Conservation (phyloP, 2,888 invertebrate genomes). For the Mesorhabditis spiculigera region DNA sequence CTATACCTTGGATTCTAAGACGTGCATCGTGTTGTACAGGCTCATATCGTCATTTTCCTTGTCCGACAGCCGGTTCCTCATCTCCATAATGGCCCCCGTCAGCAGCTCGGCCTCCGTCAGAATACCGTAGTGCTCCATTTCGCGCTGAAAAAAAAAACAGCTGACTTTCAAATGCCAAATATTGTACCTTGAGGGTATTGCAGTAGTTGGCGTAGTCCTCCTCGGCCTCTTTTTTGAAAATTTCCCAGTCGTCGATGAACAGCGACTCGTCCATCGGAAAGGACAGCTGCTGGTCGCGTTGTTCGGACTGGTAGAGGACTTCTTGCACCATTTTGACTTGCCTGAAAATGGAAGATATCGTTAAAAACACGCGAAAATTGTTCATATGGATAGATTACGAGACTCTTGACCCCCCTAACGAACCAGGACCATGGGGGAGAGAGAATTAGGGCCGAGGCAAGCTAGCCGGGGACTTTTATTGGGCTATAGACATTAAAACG, state of each 20-base stretch:
- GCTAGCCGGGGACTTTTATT: too few relatives aligned
- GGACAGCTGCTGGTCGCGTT: constrained; percentile 21
- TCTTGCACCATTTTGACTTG: constrained; percentile 30
- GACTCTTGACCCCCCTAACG: too few relatives aligned
- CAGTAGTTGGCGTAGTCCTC: constrained; percentile 26
- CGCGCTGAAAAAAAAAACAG: background rate
- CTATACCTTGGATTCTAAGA: constrained; percentile 47
- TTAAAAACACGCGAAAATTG: too few relatives aligned
- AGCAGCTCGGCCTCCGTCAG: constrained; percentile 49
- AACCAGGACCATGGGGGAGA: too few relatives aligned
- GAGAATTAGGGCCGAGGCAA: too few relatives aligned
- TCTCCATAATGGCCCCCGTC: constrained; percentile 39
- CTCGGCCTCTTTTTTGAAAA: constrained; percentile 17
- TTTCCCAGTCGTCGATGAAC: constrained; percentile 16
- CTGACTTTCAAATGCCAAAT: background rate
- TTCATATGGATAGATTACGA: too few relatives aligned
- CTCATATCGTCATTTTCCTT: constrained; percentile 56
- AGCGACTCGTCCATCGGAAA: constrained; percentile 19
- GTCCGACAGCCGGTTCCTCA: constrained; percentile 48
- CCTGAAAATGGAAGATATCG: constrained; percentile 46
- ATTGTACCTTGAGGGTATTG: constrained; percentile 24
- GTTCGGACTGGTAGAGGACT: constrained; percentile 32
- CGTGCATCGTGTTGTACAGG: constrained; percentile 48
- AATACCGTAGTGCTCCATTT: constrained; percentile 49
- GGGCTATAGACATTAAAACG: too few relatives aligned